Evolutionary conservation across 2,797 vertebrate genomes (phyloP).

Genomic region (Prionace glauca): DNA sequence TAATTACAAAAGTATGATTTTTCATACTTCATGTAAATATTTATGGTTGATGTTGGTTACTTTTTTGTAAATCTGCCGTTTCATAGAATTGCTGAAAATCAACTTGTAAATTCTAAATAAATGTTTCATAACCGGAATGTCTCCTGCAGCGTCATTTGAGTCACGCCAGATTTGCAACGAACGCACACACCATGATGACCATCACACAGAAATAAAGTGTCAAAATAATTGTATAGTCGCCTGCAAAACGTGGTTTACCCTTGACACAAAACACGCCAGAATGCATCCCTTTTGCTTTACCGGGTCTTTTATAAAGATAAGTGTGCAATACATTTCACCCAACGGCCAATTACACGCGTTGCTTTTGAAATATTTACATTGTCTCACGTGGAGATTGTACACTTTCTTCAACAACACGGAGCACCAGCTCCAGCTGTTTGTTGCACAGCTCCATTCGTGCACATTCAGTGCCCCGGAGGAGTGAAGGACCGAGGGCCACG

Average conservation of each 20-base stretch:
- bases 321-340: neutral
- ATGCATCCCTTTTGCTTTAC: neutral
- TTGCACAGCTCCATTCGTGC: neutral
- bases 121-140: neutral
- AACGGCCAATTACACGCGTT: neutral
- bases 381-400: neutral
- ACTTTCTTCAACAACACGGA: neutral
- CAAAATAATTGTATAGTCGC: neutral
- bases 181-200: neutral
- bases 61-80: neutral
- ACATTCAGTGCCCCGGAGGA: neutral
- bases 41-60: neutral
- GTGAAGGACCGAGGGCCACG: neutral
- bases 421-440: slow-evolving; percentile 1
- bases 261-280: neutral
- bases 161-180: neutral
- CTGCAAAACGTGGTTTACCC: neutral
- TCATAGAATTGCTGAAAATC: slow-evolving; percentile 9
- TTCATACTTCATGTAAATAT: neutral
- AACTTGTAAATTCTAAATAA: slow-evolving; percentile 11
- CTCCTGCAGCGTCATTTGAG: neutral
- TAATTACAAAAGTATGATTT: neutral
- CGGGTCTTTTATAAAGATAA: neutral
- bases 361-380: neutral
- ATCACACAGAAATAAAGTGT: neutral